Conservation (phyloP, 1,140 invertebrate species). For the Brachionus calyciflorus region DNA sequence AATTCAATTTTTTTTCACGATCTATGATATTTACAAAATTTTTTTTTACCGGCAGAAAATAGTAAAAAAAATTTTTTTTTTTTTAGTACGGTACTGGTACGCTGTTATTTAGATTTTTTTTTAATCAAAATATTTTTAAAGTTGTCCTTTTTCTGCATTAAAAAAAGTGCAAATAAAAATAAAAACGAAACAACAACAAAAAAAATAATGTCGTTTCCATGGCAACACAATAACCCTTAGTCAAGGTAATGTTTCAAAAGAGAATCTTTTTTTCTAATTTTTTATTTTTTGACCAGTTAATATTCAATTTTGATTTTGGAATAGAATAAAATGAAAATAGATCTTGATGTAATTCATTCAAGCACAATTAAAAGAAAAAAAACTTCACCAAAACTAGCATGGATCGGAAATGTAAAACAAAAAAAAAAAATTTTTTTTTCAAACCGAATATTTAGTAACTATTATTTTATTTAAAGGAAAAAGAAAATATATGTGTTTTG, state of each 20-base stretch:
- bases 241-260: constrained; percentile 4
- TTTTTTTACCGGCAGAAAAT: too few relatives aligned
- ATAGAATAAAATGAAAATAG: constrained; percentile 54
- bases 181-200: too few relatives aligned
- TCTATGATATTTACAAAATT: too few relatives aligned
- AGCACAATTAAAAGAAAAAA: constrained; percentile 58
- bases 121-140: too few relatives aligned
- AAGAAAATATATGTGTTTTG: constrained; percentile 41
- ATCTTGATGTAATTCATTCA: constrained; percentile 55
- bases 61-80: too few relatives aligned
- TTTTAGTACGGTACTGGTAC: too few relatives aligned
- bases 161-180: too few relatives aligned
- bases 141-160: too few relatives aligned
- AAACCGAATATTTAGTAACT: not conserved
- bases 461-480: constrained; percentile 2
- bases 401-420: constrained; percentile 57
- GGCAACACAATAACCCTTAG: constrained; percentile 5
- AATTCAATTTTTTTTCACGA: too few relatives aligned
- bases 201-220: not conserved
- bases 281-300: constrained; percentile 1
- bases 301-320: not conserved
- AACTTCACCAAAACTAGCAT: constrained; percentile 57
- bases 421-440: not conserved
- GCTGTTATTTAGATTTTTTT: too few relatives aligned
- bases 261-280: not conserved